Percentiles rank a stretch among this genome's conserved stretches.
Evolutionary conservation across 2,113 vertebrate genomes (phyloP).

Genomic region (Pagrus major): DNA sequence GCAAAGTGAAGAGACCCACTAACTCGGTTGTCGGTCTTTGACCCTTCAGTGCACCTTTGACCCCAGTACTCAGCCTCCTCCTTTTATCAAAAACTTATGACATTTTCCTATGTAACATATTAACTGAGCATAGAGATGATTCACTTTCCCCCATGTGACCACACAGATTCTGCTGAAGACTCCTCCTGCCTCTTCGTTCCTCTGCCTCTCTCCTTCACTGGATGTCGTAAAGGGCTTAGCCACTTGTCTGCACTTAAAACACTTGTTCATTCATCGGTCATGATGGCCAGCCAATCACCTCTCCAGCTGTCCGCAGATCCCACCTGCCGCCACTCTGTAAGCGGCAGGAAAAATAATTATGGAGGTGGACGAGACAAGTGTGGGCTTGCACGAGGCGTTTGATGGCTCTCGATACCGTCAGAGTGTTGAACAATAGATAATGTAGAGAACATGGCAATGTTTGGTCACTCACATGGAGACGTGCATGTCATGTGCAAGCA

Average conservation of each 20-base stretch:
- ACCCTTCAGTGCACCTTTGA: slow-evolving; percentile 18
- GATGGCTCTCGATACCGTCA: background rate
- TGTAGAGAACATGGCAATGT: background rate
- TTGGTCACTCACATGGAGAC: background rate
- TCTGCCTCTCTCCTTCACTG: background rate
- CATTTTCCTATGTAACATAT: slow-evolving; percentile 50
- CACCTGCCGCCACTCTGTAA: slow-evolving; percentile 57
- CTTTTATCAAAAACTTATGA: slow-evolving; percentile 34
- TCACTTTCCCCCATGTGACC: background rate
- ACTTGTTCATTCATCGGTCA: slow-evolving; percentile 64
- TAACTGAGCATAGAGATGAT: slow-evolving; percentile 24
- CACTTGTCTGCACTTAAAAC: slow-evolving; percentile 37
- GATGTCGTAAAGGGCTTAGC: slow-evolving; percentile 44
- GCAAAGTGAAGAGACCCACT: slow-evolving; percentile 24
- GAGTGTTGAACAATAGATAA: background rate
- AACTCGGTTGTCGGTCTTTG: slow-evolving; percentile 46
- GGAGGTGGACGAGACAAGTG: slow-evolving; percentile 2
- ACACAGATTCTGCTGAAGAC: background rate
- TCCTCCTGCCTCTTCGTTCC: background rate
- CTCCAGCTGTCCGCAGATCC: slow-evolving; percentile 56
- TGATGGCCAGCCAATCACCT: slow-evolving; percentile 31
- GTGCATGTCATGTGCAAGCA: background rate
- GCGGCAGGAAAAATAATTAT: slow-evolving; percentile 46
- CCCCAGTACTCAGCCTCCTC: slow-evolving; percentile 11
- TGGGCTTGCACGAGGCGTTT: slow-evolving; percentile 6